phyloP scores from a whole-genome alignment of 2,797 vertebrate genomes.

The Taeniopygia guttata region DNA sequence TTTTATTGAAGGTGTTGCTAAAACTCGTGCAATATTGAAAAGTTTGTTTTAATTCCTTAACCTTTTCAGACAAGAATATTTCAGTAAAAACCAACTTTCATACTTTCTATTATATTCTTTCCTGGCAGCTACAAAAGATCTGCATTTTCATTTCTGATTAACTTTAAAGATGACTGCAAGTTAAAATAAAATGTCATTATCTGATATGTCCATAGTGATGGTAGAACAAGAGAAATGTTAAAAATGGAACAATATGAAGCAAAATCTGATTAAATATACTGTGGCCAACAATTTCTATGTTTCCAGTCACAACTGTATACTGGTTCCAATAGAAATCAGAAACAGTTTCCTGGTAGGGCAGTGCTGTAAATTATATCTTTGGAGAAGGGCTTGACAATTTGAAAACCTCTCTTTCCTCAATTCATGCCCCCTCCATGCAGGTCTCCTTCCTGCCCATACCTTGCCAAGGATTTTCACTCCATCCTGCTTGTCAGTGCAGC shows the following conservation, averaged over 20 bases:
- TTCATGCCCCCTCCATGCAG: not conserved
- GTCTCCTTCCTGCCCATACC: not conserved
- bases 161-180: not conserved
- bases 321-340: conserved; percentile 4
- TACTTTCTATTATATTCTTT: not conserved
- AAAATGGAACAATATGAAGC: conserved; percentile 17
- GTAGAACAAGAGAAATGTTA: conserved; percentile 12
- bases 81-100: not conserved
- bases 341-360: not conserved
- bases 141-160: not conserved
- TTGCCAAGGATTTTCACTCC: not conserved
- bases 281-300: not conserved
- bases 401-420: not conserved
- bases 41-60: not conserved
- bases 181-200: not conserved
- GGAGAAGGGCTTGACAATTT: not conserved
- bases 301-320: not conserved
- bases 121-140: not conserved
- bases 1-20: not conserved
- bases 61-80: not conserved
- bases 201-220: not conserved
- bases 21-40: not conserved
- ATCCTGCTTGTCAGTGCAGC: not conserved
- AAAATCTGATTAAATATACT: conserved; percentile 35
- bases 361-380: not conserved